These are phyloP conservation scores for Desmophyllum pertusum DNA, from an alignment of 92 coral and sea anemone species.

Conservation along the genomic window DNA sequence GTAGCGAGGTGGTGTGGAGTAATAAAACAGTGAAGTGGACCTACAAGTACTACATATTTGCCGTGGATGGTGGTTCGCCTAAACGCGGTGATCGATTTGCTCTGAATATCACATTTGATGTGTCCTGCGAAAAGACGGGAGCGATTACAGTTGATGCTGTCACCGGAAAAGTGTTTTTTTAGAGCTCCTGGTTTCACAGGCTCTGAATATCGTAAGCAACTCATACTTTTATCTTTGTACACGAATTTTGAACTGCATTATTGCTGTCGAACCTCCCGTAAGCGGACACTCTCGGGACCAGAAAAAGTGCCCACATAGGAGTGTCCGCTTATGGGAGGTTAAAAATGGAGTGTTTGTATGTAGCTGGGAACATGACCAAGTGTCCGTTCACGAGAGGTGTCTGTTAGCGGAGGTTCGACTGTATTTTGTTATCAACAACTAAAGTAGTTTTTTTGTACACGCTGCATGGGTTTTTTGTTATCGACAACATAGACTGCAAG, in stretches of 20 bases:
- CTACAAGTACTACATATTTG: slow-evolving; percentile 77
- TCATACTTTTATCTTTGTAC: neutral
- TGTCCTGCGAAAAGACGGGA: slow-evolving; percentile 81
- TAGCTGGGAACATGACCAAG: too few relatives aligned
- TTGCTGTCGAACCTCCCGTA: too few relatives aligned
- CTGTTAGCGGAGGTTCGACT: too few relatives aligned
- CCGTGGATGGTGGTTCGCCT: slow-evolving; percentile 92
- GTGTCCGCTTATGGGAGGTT: too few relatives aligned
- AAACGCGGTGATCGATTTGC: slow-evolving; percentile 87
- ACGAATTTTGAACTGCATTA: neutral
- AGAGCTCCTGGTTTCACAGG: slow-evolving; percentile 91
- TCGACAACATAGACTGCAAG: too few relatives aligned
- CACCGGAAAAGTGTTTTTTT: slow-evolving; percentile 91
- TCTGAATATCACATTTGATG: slow-evolving; percentile 86
- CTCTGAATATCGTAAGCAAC: slow-evolving; percentile 89
- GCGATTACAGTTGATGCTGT: slow-evolving; percentile 70
- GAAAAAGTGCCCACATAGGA: too few relatives aligned
- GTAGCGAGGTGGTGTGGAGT: slow-evolving; percentile 82
- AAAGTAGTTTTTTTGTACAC: too few relatives aligned
- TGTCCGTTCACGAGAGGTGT: too few relatives aligned
- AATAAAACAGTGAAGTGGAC: slow-evolving; percentile 86
- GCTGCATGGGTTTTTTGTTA: too few relatives aligned
- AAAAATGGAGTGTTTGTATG: too few relatives aligned
- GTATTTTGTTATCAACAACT: too few relatives aligned
- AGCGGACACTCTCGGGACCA: too few relatives aligned